Evolutionary conservation across 2,797 vertebrate species (phyloP).

Genomic region (Periparus ater): DNA sequence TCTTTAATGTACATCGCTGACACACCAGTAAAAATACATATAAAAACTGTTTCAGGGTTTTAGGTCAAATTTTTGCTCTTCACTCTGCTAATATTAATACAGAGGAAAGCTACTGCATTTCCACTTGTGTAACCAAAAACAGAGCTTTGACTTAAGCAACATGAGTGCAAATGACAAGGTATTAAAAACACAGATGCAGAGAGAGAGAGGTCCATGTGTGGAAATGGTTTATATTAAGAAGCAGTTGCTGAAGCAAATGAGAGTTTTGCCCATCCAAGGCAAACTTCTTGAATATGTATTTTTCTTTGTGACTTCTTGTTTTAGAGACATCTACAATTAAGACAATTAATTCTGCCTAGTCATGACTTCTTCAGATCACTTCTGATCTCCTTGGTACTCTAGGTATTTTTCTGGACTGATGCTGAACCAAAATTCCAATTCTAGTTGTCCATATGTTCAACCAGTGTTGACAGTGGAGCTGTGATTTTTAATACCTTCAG

Average conservation of each 20-base stretch:
- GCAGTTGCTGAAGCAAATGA: neutral
- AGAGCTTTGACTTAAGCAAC: constrained; percentile 34
- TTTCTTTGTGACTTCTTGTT: neutral
- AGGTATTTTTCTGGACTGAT: neutral
- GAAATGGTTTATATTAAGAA: constrained; percentile 24
- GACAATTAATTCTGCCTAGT: neutral
- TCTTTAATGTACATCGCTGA: neutral
- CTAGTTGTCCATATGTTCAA: fast-evolving
- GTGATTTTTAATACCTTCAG: neutral
- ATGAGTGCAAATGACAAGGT: constrained; percentile 32
- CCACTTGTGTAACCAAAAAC: constrained; percentile 8
- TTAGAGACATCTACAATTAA: neutral
- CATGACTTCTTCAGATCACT: neutral
- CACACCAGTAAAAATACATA: neutral
- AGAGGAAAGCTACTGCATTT: constrained; percentile 27
- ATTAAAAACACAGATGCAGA: constrained; percentile 43
- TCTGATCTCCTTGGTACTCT: neutral
- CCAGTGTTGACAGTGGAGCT: neutral
- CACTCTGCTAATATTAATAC: neutral
- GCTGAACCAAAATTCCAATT: neutral
- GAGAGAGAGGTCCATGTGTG: neutral
- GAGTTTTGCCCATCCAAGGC: neutral
- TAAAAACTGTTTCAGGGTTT: neutral
- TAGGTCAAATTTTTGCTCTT: neutral
- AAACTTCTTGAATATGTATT: neutral